Conservation (phyloP, 2,797 vertebrate genomes). For the Taenioides sp. region DNA sequence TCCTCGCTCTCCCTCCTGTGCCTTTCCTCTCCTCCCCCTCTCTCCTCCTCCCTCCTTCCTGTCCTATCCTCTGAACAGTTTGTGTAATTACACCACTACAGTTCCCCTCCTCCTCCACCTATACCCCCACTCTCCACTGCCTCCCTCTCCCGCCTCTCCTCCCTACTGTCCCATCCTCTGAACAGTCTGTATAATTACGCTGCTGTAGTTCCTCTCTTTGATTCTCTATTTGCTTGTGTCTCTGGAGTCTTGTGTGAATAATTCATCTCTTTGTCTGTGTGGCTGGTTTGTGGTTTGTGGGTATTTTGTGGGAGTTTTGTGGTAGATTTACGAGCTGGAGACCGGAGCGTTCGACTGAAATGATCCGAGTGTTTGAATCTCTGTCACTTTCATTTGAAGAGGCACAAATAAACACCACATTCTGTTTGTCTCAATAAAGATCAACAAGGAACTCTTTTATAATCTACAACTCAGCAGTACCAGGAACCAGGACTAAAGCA, state of each 20-base stretch:
- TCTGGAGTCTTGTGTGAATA: slow-evolving; percentile 69
- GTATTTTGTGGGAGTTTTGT: slow-evolving; percentile 48
- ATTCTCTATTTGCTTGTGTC: slow-evolving; percentile 71
- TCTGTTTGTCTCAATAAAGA: slow-evolving; percentile 2
- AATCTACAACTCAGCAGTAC: not conserved
- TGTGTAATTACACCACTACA: no score
- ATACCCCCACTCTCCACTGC: not conserved
- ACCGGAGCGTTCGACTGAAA: slow-evolving; percentile 40
- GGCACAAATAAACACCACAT: not conserved
- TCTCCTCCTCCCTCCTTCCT: not conserved
- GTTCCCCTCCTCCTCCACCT: not conserved
- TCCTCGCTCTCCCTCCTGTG: not conserved
- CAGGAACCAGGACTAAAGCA: not conserved
- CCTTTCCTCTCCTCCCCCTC: not conserved
- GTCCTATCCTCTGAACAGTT: no score
- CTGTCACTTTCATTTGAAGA: slow-evolving; percentile 30
- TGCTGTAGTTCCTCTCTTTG: slow-evolving; percentile 53
- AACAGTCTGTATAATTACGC: slow-evolving; percentile 81
- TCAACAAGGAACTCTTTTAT: not conserved
- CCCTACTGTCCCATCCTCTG: slow-evolving; percentile 36
- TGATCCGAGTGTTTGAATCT: slow-evolving; percentile 51
- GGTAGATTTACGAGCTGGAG: slow-evolving; percentile 59
- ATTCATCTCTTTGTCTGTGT: slow-evolving; percentile 72
- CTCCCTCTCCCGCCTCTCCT: not conserved
- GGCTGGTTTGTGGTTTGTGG: slow-evolving; percentile 52